Conservation (phyloP, 2,113 vertebrate genomes). For the Lycaon pictus region DNA sequence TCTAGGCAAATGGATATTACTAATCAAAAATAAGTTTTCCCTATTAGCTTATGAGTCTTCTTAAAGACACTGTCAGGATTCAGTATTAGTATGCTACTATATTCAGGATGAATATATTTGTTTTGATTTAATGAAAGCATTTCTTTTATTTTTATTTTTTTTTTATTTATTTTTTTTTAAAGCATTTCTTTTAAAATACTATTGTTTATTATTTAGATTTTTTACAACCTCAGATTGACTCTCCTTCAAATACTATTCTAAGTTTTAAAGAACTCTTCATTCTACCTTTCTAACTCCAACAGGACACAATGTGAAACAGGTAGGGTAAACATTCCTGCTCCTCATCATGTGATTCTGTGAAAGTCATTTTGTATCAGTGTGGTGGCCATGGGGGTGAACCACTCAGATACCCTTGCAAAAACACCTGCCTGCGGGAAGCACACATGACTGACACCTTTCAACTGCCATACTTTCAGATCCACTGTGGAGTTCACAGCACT, state of each 20-base stretch:
- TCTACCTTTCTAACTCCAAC: not conserved
- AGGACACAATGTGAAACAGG: not conserved
- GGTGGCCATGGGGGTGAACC: not conserved
- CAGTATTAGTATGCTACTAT: conserved; percentile 20
- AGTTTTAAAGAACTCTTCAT: conserved; percentile 39
- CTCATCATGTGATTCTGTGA: not conserved
- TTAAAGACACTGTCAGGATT: conserved; percentile 29
- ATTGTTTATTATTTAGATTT: conserved; percentile 37
- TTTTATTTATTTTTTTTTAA: too few species aligned
- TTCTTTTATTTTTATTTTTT: too few species aligned
- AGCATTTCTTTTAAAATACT: conserved; percentile 37
- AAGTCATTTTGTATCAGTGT: not conserved
- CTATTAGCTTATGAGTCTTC: not conserved
- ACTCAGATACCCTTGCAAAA: not conserved
- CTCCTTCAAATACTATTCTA: conserved; percentile 10
- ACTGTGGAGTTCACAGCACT: not conserved
- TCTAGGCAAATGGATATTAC: not conserved
- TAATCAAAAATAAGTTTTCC: conserved; percentile 49
- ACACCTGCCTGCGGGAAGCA: not conserved
- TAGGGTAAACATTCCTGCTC: not conserved
- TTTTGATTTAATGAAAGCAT: conserved; percentile 55
- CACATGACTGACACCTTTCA: not conserved
- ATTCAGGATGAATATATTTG: conserved; percentile 46
- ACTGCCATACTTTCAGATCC: not conserved
- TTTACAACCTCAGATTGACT: not conserved